A percentile compares a stretch with the other conserved stretches of the same genome.
Conservation (phyloP, 2,888 invertebrate genomes). For the Homarus gammarus region DNA sequence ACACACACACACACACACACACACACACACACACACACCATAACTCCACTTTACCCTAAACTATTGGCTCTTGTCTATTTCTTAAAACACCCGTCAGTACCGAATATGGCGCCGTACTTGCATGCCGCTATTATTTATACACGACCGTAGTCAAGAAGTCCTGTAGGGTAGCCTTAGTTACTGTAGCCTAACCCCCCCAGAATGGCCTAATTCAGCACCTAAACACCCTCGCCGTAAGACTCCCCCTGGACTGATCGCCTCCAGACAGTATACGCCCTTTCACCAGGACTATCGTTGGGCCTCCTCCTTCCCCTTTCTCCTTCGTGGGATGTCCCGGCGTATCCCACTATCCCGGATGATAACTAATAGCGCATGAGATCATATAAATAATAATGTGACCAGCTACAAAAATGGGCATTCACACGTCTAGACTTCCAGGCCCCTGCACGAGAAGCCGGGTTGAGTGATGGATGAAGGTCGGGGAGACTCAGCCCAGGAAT, state of each 20-base stretch:
- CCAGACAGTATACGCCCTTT: background rate
- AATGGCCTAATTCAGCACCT: background rate
- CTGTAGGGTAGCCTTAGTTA: background rate
- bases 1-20: background rate
- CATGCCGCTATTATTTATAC: slow-evolving; percentile 34
- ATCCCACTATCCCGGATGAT: background rate
- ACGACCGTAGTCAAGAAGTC: slow-evolving; percentile 19
- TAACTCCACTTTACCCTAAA: background rate
- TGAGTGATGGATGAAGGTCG: background rate
- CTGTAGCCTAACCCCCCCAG: no score
- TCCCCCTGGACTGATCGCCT: background rate
- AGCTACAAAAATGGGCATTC: background rate
- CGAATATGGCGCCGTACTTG: slow-evolving; percentile 44
- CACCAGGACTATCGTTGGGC: background rate
- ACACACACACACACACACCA: background rate
- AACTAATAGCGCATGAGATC: slow-evolving; percentile 6
- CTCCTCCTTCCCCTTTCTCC: background rate
- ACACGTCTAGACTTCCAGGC: background rate
- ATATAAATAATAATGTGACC: slow-evolving; percentile 10
- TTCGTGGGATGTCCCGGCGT: slow-evolving; percentile 6
- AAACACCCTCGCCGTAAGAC: background rate
- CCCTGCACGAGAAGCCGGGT: background rate
- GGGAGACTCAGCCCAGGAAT: background rate
- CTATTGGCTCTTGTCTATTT: background rate
- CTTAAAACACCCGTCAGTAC: slow-evolving; percentile 17